phyloP scores from a whole-genome alignment of 37 sponge, comb jelly and placozoan species.

The Ephydatia muelleri region DNA sequence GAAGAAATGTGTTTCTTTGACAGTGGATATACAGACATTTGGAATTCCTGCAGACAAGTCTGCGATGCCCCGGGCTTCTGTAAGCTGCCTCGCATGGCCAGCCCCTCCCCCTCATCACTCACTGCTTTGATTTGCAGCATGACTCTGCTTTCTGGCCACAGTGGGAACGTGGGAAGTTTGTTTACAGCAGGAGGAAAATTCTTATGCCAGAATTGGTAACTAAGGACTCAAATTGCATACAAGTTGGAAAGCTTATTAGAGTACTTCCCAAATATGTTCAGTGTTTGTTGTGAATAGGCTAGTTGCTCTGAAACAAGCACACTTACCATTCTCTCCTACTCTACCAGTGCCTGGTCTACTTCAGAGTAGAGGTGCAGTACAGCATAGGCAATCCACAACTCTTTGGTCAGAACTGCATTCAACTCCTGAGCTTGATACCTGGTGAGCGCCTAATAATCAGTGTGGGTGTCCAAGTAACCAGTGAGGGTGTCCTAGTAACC shows the following conservation, averaged over 20 bases:
- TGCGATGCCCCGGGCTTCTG: constrained; percentile 16
- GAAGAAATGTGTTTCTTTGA: constrained; percentile 30
- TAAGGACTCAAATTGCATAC: too few relatives aligned
- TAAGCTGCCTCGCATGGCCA: constrained; percentile 3
- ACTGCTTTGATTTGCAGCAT: constrained; percentile 4
- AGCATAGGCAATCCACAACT: constrained; percentile 10
- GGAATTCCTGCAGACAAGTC: constrained; percentile 50
- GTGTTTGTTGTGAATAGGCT: too few relatives aligned
- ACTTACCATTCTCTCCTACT: too few relatives aligned
- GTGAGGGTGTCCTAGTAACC: neutral
- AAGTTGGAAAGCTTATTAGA: too few relatives aligned
- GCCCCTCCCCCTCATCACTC: neutral
- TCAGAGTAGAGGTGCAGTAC: constrained; percentile 46
- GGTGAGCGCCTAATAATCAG: constrained; percentile 16
- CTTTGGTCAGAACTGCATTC: constrained; percentile 76
- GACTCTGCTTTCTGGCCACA: constrained; percentile 30
- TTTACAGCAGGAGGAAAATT: constrained; percentile 13
- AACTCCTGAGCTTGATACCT: constrained; percentile 50
- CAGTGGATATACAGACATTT: constrained; percentile 48
- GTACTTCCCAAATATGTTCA: too few relatives aligned
- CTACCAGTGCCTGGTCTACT: constrained; percentile 58
- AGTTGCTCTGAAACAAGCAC: too few relatives aligned
- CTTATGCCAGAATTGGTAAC: constrained; percentile 50
- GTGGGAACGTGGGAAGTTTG: constrained; percentile 22
- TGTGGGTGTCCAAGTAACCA: neutral